Conservation (phyloP, 2,797 vertebrate genomes). For the Dermochelys coriacea region DNA sequence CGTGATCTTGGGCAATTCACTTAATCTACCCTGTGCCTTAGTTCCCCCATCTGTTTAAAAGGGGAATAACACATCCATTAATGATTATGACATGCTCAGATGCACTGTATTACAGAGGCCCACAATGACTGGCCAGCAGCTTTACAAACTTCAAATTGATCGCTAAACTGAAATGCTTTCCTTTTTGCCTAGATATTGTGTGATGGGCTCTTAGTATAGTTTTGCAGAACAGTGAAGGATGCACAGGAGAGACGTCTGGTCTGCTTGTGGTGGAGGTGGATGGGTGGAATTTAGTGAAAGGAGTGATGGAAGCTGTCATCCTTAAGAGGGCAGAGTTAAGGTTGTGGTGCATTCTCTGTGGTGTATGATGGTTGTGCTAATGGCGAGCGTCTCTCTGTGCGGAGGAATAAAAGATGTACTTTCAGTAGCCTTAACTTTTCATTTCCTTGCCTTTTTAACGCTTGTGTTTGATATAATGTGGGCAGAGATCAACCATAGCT, state of each 20-base stretch:
- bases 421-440: background rate
- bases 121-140: background rate
- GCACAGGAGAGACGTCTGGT: background rate
- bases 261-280: background rate
- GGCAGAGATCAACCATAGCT: background rate
- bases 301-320: background rate
- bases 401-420: background rate
- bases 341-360: accelerated
- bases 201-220: accelerated
- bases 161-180: background rate
- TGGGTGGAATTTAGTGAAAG: background rate
- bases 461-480: accelerated
- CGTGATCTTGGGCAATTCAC: accelerated
- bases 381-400: accelerated
- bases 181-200: background rate
- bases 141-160: background rate
- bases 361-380: accelerated
- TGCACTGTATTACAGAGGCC: accelerated
- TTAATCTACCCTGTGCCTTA: accelerated
- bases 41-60: background rate
- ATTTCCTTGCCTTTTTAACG: background rate
- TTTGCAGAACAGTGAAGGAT: accelerated
- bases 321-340: background rate
- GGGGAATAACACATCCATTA: background rate
- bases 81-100: accelerated